Base-by-base conservation (phyloP, 1,140 invertebrate genomes). In the Alviniconcha marisindica region DNA sequence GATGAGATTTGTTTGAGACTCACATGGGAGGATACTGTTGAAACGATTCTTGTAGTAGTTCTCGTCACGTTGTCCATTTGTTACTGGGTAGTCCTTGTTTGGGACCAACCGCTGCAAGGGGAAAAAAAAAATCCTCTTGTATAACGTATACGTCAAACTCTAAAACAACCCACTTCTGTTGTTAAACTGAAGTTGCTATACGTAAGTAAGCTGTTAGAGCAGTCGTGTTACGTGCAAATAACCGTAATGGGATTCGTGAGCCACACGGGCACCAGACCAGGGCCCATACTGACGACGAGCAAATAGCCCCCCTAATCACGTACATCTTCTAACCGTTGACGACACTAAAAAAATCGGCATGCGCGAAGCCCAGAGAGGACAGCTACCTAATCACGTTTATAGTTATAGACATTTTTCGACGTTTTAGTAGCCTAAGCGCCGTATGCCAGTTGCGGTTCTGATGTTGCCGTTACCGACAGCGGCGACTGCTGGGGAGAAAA, bases 11-110 rank as follows among this genome's bases (percentile, higher is more conserved):
- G 10, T 71, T 2, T 71, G 7, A 36, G 24, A 66, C 78, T 66
- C 21, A 80, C 78, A 80, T 0, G 78, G 78, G 1, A 80, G 78
- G 40, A 80, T 80, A 21, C 36, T 80, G 78, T 80, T 80, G 40
- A 80, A 80, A 3, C 78, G 54, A 40, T 80, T 80, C 60, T 80
- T 80, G 56, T 42, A 42, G 56, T 44, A 44, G 40, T 80, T 80
- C 15, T 80, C 78, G 31, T 80, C n/a, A 24, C 36, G n/a, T 40
- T 60, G 12, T 40, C 56, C 78, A 24, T 66, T 69, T 10, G 12
- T 63, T 14, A 48, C 10, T 14, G 42, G 40, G 24, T 28, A 48
- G 24, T 76, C 73, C 33, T 76, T 54, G 38, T 76, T 54, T n/a
- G 73, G 73, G 5, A 54, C 2, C 33, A 76, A 51, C 31, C 44